A percentile compares a stretch with the other conserved stretches of the same genome.
Conservation (phyloP, 2,888 invertebrate genomes). For the Cephonodes hylas region DNA sequence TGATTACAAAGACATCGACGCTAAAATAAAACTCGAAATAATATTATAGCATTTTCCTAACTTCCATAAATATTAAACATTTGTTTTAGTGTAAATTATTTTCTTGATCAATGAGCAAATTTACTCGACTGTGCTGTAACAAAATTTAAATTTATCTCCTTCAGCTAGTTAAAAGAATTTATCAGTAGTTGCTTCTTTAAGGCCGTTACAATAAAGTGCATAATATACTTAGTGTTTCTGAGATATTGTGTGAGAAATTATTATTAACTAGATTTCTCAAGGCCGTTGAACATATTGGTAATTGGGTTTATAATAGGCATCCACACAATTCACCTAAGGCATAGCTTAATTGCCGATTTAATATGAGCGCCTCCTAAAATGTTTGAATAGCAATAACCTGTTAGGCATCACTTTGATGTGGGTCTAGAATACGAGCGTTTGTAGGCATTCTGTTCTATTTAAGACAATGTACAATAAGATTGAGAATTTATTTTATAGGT, state of each 20-base stretch:
- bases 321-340: background rate
- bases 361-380: slow-evolving; percentile 2
- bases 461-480: background rate
- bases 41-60: too few relatives aligned
- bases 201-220: background rate
- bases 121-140: too few relatives aligned
- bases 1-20: background rate
- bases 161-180: too few relatives aligned
- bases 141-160: too few relatives aligned
- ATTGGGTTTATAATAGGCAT: background rate
- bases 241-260: background rate
- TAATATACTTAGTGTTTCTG: background rate
- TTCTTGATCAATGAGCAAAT: too few relatives aligned
- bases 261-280: background rate
- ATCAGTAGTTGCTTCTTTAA: too few relatives aligned
- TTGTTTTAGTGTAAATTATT: too few relatives aligned
- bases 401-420: slow-evolving; percentile 4
- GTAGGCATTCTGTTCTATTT: slow-evolving; percentile 9
- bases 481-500: background rate
- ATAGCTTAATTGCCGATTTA: background rate
- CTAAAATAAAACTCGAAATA: too few relatives aligned
- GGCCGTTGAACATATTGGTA: background rate
- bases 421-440: slow-evolving; percentile 10
- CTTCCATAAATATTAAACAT: too few relatives aligned
- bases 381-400: slow-evolving; percentile 10